Conservation (phyloP, 2,797 vertebrate genomes). For the Hyperoplus lanceolatus region DNA sequence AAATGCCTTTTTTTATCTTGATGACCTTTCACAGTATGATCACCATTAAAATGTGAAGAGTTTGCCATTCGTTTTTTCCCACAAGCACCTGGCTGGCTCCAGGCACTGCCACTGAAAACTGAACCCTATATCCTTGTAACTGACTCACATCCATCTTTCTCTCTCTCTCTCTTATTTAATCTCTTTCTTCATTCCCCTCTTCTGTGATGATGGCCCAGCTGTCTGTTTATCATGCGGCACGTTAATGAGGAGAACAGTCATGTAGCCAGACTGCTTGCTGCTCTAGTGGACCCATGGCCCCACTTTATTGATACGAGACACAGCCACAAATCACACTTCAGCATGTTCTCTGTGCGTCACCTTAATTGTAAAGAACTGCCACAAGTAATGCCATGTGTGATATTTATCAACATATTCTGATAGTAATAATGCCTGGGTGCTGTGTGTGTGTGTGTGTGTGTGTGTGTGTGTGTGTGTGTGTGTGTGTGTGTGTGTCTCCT, state of each 20-base stretch:
- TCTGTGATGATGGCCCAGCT: slow-evolving; percentile 23
- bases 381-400: slow-evolving; percentile 52
- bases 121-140: slow-evolving; percentile 13
- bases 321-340: slow-evolving; percentile 56
- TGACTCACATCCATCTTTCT: slow-evolving; percentile 28
- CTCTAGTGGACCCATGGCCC: slow-evolving; percentile 72
- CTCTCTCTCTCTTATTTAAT: slow-evolving; percentile 15
- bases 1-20: not conserved
- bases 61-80: not conserved
- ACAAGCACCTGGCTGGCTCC: not conserved
- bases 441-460: slow-evolving; percentile 7
- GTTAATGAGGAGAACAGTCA: slow-evolving; percentile 87
- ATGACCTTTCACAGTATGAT: not conserved
- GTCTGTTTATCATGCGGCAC: slow-evolving; percentile 79
- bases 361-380: slow-evolving; percentile 44
- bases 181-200: slow-evolving; percentile 16
- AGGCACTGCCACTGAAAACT: slow-evolving; percentile 23
- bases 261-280: slow-evolving; percentile 88
- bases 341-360: slow-evolving; percentile 43
- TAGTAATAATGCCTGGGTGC: slow-evolving; percentile 22
- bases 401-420: slow-evolving; percentile 48
- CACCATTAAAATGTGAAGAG: slow-evolving; percentile 11
- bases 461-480: slow-evolving; percentile 6
- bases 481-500: slow-evolving; percentile 31
- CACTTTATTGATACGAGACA: slow-evolving; percentile 84